Evolutionary conservation across 2,888 invertebrate species (phyloP), one percentile per base, ranked within the genome.

Genomic region (Panopea generosa): DNA sequence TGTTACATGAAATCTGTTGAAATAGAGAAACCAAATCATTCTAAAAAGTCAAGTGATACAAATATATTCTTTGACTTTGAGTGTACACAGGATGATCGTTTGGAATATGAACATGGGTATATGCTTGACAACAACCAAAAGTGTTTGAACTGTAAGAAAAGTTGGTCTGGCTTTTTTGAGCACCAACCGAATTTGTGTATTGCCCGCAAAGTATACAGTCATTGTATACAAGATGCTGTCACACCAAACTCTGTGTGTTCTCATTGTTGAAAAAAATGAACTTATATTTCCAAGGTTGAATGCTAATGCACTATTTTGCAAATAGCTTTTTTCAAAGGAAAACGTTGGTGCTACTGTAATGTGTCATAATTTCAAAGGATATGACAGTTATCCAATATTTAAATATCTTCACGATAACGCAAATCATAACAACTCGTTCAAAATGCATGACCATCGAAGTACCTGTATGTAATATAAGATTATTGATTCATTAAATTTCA

Each of bases 121-220:
- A 26, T 14, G 43, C 27, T n/a, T 24, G 45, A 9, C 14, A 40
- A 43, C 14, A 24, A 70, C 24, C 3, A 24, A 3, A 60, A 59
- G 49, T 70, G 75, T 70, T 26, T 20, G 3, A 69, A 75, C 49
- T 75, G 75, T 56, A 47, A 65, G n/a, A 65, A 60, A 52, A 18
- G 26, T 1, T n/a, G 45, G 18, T 75, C 55, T 55, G 69, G 75
- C 11, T 52, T 55, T 38, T 50, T 53, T 11, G 26, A 65, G 24
- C 75, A 75, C 47, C 11, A 33, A 6, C 75, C 69, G 14, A 75
- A 75, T 63, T 9, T 75, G n/a, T 70, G 69, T 70, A 60, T 75
- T 1, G 69, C 52, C 14, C 63, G 66, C 18, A 66, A 66, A 50
- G 70, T 66, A 24, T 71, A 70, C 52, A 27, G 14, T 26, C 3